phyloP scores from a whole-genome alignment of 1,140 invertebrate genomes.

The Heliconius congener region DNA sequence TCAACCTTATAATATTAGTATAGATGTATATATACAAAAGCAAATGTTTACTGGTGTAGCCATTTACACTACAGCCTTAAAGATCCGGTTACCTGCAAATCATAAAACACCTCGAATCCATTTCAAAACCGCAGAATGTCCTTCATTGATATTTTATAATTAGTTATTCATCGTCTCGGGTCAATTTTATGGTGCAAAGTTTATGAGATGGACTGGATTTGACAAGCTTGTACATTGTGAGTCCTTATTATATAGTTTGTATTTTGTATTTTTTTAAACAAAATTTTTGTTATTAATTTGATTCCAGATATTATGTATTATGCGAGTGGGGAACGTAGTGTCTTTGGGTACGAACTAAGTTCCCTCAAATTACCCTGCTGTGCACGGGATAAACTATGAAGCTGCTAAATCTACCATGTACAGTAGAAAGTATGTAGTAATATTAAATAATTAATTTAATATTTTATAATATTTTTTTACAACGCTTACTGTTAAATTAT shows the following conservation, averaged over 20 bases:
- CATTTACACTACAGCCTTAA: background rate
- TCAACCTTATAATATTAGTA: background rate
- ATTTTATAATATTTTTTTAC: too few species aligned
- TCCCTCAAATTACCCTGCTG: too few species aligned
- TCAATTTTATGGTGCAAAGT: slow-evolving; percentile 41
- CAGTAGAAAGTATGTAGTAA: too few species aligned
- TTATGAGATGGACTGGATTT: slow-evolving; percentile 45
- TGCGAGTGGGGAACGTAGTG: too few species aligned
- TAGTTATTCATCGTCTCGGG: slow-evolving; percentile 35
- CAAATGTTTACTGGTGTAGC: background rate
- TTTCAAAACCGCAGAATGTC: slow-evolving; percentile 47
- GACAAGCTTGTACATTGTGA: slow-evolving; percentile 32
- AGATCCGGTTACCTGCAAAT: slow-evolving; percentile 10
- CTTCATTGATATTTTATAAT: slow-evolving; percentile 31
- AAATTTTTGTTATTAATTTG: background rate
- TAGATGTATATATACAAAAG: background rate
- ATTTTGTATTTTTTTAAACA: background rate
- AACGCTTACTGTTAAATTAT: too few species aligned
- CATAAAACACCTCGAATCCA: slow-evolving; percentile 28
- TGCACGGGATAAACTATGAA: too few species aligned
- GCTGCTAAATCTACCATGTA: too few species aligned
- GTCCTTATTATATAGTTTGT: slow-evolving; percentile 22
- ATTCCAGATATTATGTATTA: too few species aligned
- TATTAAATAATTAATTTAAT: too few species aligned
- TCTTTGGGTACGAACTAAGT: too few species aligned